These are phyloP conservation scores for Mus pahari DNA, from an alignment of 2,113 vertebrate genomes.

Conservation along the genomic window DNA sequence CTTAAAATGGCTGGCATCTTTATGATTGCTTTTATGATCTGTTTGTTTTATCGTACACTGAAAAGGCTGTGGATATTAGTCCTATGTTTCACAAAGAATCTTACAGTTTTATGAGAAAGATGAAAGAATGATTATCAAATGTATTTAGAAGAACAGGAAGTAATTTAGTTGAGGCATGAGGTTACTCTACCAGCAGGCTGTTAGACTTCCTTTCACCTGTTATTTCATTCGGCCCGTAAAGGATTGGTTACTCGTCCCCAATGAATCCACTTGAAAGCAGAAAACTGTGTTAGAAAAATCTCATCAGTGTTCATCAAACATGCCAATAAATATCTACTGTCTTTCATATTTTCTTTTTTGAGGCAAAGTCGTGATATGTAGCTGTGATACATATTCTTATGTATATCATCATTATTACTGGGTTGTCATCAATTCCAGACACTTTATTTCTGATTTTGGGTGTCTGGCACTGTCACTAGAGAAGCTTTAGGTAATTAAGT, in stretches of 20 bases:
- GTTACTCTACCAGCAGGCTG: slow-evolving; percentile 71
- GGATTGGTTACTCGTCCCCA: slow-evolving; percentile 68
- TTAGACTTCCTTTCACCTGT: slow-evolving; percentile 81
- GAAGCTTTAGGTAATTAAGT: background rate
- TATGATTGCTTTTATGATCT: slow-evolving; percentile 83
- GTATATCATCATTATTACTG: slow-evolving; percentile 38
- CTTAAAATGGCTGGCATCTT: slow-evolving; percentile 82
- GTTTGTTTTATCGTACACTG: slow-evolving; percentile 81
- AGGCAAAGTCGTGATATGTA: background rate
- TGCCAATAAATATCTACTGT: background rate
- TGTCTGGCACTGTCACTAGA: background rate
- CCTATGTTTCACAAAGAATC: slow-evolving; percentile 77
- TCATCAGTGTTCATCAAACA: slow-evolving; percentile 55
- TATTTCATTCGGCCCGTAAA: slow-evolving; percentile 78
- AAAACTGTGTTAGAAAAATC: slow-evolving; percentile 63
- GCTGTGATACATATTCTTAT: background rate
- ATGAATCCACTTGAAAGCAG: slow-evolving; percentile 69
- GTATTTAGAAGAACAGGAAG: slow-evolving; percentile 76
- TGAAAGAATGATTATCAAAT: slow-evolving; percentile 82
- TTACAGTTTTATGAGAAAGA: slow-evolving; percentile 81
- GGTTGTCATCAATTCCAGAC: background rate
- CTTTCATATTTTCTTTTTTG: slow-evolving; percentile 2
- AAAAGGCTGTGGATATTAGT: slow-evolving; percentile 72
- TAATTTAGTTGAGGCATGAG: slow-evolving; percentile 70
- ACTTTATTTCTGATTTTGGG: background rate